Base-by-base conservation (phyloP, 2,113 vertebrate species). In the Platanista minor region DNA sequence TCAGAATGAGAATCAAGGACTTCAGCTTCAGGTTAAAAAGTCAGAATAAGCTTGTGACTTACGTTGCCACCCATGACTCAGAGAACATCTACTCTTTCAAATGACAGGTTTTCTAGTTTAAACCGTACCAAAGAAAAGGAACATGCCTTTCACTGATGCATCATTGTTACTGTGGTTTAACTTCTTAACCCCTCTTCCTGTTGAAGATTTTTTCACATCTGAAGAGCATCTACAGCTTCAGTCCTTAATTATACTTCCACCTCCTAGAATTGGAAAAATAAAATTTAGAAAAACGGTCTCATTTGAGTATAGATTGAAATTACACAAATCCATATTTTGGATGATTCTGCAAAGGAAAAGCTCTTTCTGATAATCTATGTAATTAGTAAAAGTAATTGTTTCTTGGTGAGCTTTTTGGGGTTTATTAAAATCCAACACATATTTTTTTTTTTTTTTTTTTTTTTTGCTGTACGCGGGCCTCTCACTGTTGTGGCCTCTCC, bases 181-280 rank as follows among this genome's bases (percentile, higher is more conserved):
- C 98, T 98, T 98, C 98, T 99, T 98, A 98, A 98, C 98, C 98
- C 85, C 80, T 87, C 69, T 98, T 97, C 91, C 97, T 98, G 98
- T 93, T 91, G 95, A 96, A 95, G 96, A 91, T 97, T 98, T 89
- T 83, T 95, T 97, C 88, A 94, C 80, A 80, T 41, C 88, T 92
- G 89, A 96, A 97, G 84, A 87, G 39, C 49, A 91, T 96, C 95
- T 97, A 2, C 39, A 14, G 13, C 93, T 97, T 72, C 31, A 85
- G 62, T 95, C 59, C 80, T 96, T 98, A 85, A 96, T 94, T 95
- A 96, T 95, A 69, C 88, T 80, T 94, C 54, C 67, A 67, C 59
- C 61, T 46, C 77, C 41, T 29, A 59, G 64, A 75, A 87, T 67
- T 71, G 36, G 78, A 72, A 90, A 96, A 96, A 95, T 95, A 97